These are phyloP conservation scores for Acanthochromis polyacanthus DNA, from an alignment of 2,113 vertebrate genomes.

Conservation along the genomic window DNA sequence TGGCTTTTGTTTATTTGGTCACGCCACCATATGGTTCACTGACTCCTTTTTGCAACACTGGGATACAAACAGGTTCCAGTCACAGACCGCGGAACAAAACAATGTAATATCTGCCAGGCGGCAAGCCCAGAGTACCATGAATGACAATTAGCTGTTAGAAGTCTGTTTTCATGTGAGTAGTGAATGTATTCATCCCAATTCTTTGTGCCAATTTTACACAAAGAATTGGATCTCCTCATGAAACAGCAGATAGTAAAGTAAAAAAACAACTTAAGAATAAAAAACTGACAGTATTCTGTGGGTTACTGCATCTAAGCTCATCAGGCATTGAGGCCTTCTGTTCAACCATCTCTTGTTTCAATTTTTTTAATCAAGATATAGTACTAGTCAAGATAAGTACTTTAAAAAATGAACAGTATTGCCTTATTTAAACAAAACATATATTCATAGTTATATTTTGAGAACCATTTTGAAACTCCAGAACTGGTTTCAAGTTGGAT, in stretches of 20 bases:
- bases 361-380: too few species aligned
- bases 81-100: not conserved
- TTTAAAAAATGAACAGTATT: too few species aligned
- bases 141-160: not conserved
- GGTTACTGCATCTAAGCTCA: too few species aligned
- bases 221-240: not conserved
- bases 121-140: not conserved
- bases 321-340: too few species aligned
- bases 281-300: too few species aligned
- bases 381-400: too few species aligned
- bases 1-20: not conserved
- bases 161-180: not conserved
- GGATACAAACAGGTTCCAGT: conserved; percentile 8
- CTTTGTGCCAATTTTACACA: not conserved
- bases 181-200: not conserved
- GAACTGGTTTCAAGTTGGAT: too few species aligned
- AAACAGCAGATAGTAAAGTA: not conserved
- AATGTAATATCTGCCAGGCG: conserved; percentile 3
- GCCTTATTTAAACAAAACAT: too few species aligned
- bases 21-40: not conserved
- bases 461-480: too few species aligned
- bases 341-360: too few species aligned
- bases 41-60: not conserved
- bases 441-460: too few species aligned
- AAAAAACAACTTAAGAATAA: not conserved